A percentile compares a stretch with the other conserved stretches of the same genome.
Conservation (phyloP, 2,888 invertebrate species). For the Abscondita cerata region DNA sequence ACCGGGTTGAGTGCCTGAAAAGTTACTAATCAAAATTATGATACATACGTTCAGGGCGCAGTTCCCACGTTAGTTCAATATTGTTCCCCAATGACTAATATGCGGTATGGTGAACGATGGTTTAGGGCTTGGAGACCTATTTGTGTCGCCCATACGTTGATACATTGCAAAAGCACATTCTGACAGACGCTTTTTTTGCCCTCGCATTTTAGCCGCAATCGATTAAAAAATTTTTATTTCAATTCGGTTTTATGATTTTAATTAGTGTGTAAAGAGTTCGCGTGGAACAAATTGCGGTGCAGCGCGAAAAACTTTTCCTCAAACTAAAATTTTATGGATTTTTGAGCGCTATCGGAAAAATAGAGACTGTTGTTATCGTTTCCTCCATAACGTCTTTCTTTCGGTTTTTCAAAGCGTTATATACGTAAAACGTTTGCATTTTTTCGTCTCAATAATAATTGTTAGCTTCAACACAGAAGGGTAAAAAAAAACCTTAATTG, state of each 20-base stretch:
- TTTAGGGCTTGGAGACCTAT: conserved; percentile 36
- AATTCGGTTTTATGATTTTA: conserved; percentile 22
- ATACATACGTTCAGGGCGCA: conserved; percentile 26
- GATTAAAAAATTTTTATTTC: not conserved
- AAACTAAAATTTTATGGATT: conserved; percentile 21
- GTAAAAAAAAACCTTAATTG: conserved; percentile 25
- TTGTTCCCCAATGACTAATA: conserved; percentile 42
- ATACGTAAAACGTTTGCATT: conserved; percentile 12
- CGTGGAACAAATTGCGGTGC: conserved; percentile 15
- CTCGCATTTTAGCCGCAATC: not conserved
- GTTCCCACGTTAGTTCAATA: conserved; percentile 32
- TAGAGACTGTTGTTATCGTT: conserved; percentile 23
- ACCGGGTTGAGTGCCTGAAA: conserved; percentile 3
- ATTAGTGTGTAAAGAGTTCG: conserved; percentile 12
- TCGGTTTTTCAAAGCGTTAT: conserved; percentile 10
- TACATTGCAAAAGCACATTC: conserved; percentile 36
- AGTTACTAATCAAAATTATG: conserved; percentile 26
- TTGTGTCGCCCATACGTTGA: conserved; percentile 39
- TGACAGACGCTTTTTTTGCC: conserved; percentile 25
- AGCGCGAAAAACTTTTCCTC: not conserved
- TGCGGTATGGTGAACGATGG: conserved; percentile 43
- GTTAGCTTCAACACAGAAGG: conserved; percentile 17
- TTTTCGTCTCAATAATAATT: not conserved
- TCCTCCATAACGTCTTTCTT: conserved; percentile 19
- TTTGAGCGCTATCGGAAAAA: conserved; percentile 14